Percentiles rank a stretch among this genome's conserved stretches.
Evolutionary conservation across 2,797 vertebrate species (phyloP).

Genomic region (Sardinella longiceps): DNA sequence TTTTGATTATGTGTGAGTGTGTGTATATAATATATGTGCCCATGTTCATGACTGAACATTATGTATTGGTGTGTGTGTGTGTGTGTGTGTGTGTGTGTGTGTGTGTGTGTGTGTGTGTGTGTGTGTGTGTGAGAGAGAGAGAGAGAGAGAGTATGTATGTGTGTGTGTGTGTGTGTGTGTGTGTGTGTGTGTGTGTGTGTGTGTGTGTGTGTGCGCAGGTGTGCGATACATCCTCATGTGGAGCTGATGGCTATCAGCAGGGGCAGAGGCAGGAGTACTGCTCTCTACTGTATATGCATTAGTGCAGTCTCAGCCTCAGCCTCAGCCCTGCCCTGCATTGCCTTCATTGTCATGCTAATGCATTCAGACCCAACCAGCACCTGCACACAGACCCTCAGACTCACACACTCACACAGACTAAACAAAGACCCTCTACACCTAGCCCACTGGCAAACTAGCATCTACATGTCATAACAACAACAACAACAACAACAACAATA

Average conservation of each 20-base stretch:
- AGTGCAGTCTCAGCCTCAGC: conserved; percentile 45
- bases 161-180: neutral
- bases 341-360: conserved; percentile 59
- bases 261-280: too few relatives aligned
- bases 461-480: too few relatives aligned
- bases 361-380: conserved; percentile 61
- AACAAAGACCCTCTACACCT: neutral
- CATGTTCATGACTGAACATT: too few relatives aligned
- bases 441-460: too few relatives aligned
- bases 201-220: neutral
- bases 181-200: neutral
- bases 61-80: too few relatives aligned
- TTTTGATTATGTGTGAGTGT: too few relatives aligned
- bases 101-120: neutral
- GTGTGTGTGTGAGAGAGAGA: neutral
- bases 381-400: conserved; percentile 42
- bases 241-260: conserved; percentile 37
- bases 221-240: too few relatives aligned
- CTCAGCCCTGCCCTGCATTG: too few relatives aligned
- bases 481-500: too few relatives aligned
- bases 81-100: neutral
- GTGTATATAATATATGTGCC: too few relatives aligned
- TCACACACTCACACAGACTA: too few relatives aligned
- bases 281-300: conserved; percentile 50
- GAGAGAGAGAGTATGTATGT: neutral